Percentiles rank a stretch among this genome's conserved stretches.
These are phyloP conservation scores for Thecocarcelia acutangulata DNA, from an alignment of 2,888 invertebrate species.

Conservation along the genomic window DNA sequence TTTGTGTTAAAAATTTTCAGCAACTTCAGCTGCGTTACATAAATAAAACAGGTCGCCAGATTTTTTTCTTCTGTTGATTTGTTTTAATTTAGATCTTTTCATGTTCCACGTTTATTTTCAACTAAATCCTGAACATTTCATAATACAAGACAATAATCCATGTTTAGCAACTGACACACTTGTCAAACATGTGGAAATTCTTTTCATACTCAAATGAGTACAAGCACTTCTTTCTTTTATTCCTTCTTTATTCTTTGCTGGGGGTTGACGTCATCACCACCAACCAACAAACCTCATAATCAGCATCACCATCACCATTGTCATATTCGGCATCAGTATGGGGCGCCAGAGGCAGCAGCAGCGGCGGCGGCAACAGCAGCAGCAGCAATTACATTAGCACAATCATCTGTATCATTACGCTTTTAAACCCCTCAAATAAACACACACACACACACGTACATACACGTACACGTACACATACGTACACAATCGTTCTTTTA, in stretches of 20 bases:
- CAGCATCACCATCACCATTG: neutral
- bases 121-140: constrained; percentile 57
- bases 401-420: constrained; percentile 44
- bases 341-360: constrained; percentile 10
- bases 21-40: constrained; percentile 17
- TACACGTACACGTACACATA: neutral
- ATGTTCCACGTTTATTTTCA: constrained; percentile 54
- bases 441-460: neutral
- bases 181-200: constrained; percentile 68
- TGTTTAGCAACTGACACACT: constrained; percentile 65
- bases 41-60: constrained; percentile 19
- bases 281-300: neutral
- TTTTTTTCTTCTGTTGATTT: constrained; percentile 23
- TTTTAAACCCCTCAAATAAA: constrained; percentile 23
- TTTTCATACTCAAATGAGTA: constrained; percentile 56
- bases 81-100: constrained; percentile 49
- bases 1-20: constrained; percentile 9
- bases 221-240: constrained; percentile 48
- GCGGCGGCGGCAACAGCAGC: neutral
- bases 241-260: constrained; percentile 56
- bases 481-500: neutral
- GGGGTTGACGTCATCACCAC: constrained; percentile 64
- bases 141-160: constrained; percentile 57
- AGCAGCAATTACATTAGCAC: constrained; percentile 29
- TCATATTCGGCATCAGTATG: constrained; percentile 21